A percentile compares a stretch with the other conserved stretches of the same genome.
These are phyloP conservation scores for Beaufortia kweichowensis DNA, from an alignment of 2,113 vertebrate genomes.

Conservation along the genomic window DNA sequence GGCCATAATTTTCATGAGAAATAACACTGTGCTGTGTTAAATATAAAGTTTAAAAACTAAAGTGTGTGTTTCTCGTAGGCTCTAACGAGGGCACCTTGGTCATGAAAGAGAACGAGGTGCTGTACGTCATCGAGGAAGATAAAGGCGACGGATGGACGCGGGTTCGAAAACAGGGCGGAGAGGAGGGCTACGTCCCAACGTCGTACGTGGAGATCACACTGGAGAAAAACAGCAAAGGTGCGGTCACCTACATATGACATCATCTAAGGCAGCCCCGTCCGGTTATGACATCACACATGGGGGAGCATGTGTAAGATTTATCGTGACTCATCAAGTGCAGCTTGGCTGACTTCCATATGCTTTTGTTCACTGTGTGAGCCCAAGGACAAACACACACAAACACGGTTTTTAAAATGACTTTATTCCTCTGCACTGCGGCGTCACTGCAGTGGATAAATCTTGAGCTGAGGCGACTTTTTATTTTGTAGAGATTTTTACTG, in stretches of 20 bases:
- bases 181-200: slow-evolving; percentile 97
- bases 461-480: neutral
- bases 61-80: slow-evolving; percentile 72
- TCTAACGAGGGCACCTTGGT: slow-evolving; percentile 95
- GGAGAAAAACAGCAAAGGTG: slow-evolving; percentile 99
- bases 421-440: slow-evolving; percentile 16
- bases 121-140: slow-evolving; percentile 97
- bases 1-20: no score
- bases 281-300: slow-evolving; percentile 23
- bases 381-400: slow-evolving; percentile 47
- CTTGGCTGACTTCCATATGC: slow-evolving; percentile 17
- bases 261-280: slow-evolving; percentile 36
- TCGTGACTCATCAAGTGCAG: slow-evolving; percentile 24
- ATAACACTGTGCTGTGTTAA: neutral
- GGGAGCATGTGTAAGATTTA: slow-evolving; percentile 31
- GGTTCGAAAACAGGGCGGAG: slow-evolving; percentile 90
- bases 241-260: slow-evolving; percentile 98
- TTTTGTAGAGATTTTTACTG: neutral
- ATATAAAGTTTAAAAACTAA: neutral
- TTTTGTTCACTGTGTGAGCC: slow-evolving; percentile 75
- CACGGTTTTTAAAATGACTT: slow-evolving; percentile 12
- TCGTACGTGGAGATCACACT: slow-evolving; percentile 97
- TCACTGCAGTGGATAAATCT: neutral
- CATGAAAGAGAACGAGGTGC: slow-evolving; percentile 92
- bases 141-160: slow-evolving; percentile 98